Percentiles rank a stretch among this genome's conserved stretches.
These are phyloP conservation scores for Ophioninae sp. DNA, from an alignment of 2,888 invertebrate genomes.

Conservation along the genomic window DNA sequence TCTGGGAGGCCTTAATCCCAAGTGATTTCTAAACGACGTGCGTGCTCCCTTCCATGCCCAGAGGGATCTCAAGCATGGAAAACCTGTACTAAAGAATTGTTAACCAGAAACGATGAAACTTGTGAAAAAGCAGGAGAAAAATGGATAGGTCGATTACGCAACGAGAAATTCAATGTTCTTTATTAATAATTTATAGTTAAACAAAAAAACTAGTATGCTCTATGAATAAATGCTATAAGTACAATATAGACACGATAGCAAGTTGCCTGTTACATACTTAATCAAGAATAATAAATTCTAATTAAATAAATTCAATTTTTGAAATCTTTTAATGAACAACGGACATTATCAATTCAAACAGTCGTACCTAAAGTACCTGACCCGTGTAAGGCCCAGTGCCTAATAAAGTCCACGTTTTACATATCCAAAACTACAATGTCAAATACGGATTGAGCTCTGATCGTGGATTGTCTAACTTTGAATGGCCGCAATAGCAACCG, in stretches of 20 bases:
- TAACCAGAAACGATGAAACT: conserved; percentile 6
- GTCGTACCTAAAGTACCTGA: background rate
- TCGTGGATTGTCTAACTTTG: too few species aligned
- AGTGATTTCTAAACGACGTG: background rate
- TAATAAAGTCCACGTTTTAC: too few species aligned
- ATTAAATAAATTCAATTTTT: background rate
- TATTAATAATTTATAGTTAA: background rate
- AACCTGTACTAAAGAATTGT: background rate
- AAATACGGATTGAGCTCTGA: too few species aligned
- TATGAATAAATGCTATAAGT: background rate
- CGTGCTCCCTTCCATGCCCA: background rate
- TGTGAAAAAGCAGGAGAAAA: conserved; percentile 1
- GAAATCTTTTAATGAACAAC: background rate
- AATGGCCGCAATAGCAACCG: too few species aligned
- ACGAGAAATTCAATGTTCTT: background rate
- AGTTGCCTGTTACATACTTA: background rate
- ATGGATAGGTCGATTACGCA: background rate
- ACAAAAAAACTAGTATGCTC: background rate
- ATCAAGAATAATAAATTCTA: background rate
- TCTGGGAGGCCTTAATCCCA: background rate
- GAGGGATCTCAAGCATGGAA: background rate
- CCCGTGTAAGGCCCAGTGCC: too few species aligned
- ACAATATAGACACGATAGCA: background rate
- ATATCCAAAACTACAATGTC: too few species aligned
- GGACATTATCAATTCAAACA: background rate